Percentiles rank a stretch among this genome's conserved stretches.
These are phyloP conservation scores for Lochmaea crataegi DNA, from an alignment of 2,888 invertebrate species.

Conservation along the genomic window DNA sequence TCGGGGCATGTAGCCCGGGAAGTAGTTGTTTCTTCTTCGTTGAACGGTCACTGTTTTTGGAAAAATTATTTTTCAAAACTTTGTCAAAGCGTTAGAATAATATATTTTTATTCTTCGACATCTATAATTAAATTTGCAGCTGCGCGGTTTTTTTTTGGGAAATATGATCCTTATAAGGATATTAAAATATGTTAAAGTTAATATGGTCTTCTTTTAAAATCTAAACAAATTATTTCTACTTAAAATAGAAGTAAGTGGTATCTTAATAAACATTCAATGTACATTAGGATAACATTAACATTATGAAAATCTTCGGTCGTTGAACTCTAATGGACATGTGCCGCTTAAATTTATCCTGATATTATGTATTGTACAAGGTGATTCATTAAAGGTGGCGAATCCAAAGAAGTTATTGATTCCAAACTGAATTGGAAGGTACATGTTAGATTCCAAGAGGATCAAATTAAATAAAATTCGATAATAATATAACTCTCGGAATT, in stretches of 20 bases:
- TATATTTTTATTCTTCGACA: no score
- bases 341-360: background rate
- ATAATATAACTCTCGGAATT: no score
- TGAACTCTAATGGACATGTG: background rate
- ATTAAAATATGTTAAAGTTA: background rate
- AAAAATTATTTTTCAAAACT: no score
- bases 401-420: no score
- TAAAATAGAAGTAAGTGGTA: background rate
- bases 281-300: background rate
- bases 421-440: no score
- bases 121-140: conserved; percentile 7
- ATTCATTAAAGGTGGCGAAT: no score
- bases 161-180: background rate
- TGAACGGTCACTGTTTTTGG: no score
- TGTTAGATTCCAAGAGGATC: no score
- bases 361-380: background rate
- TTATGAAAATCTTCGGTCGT: background rate
- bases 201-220: background rate
- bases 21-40: no score
- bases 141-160: background rate
- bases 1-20: no score
- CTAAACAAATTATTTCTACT: background rate
- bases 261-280: background rate
- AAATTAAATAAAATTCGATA: no score
- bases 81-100: no score